Percentiles rank a stretch among this genome's conserved stretches.
phyloP scores from a whole-genome alignment of 2,113 vertebrate genomes.

The Psephotus haematonotus region DNA sequence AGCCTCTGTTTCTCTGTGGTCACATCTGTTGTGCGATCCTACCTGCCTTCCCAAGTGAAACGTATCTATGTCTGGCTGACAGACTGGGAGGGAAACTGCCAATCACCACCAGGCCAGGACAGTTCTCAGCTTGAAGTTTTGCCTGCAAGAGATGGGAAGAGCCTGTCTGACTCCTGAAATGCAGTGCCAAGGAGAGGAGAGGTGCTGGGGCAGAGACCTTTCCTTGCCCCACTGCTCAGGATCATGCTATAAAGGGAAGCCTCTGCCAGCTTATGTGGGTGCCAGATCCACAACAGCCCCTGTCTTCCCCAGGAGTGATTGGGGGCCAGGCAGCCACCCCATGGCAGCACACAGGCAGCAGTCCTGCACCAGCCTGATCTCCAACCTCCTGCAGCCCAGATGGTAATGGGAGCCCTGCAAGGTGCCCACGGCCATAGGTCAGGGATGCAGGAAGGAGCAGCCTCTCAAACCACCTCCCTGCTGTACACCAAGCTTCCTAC shows the following conservation, averaged over 20 bases:
- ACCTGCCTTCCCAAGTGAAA: background rate
- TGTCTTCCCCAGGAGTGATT: fast-evolving
- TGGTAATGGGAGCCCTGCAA: fast-evolving
- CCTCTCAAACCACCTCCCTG: background rate
- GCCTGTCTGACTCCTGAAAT: background rate
- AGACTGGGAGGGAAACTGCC: background rate
- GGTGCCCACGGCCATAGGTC: fast-evolving
- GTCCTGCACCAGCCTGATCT: background rate
- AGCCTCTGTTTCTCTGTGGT: background rate
- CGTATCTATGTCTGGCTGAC: background rate
- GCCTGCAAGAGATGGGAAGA: background rate
- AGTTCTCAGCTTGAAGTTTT: background rate
- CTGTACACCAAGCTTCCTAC: background rate
- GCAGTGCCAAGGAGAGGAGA: background rate
- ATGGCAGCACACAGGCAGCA: background rate
- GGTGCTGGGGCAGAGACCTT: fast-evolving
- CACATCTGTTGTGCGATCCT: background rate
- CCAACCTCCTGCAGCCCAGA: background rate
- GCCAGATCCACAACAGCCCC: background rate
- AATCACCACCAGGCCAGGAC: background rate
- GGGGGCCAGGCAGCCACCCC: background rate
- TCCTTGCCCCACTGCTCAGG: background rate
- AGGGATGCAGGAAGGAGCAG: background rate
- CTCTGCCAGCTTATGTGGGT: background rate
- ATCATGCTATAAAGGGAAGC: background rate